Percentiles rank a stretch among this genome's conserved stretches.
phyloP scores from a whole-genome alignment of 1,140 invertebrate genomes.

The Prorops nasuta region DNA sequence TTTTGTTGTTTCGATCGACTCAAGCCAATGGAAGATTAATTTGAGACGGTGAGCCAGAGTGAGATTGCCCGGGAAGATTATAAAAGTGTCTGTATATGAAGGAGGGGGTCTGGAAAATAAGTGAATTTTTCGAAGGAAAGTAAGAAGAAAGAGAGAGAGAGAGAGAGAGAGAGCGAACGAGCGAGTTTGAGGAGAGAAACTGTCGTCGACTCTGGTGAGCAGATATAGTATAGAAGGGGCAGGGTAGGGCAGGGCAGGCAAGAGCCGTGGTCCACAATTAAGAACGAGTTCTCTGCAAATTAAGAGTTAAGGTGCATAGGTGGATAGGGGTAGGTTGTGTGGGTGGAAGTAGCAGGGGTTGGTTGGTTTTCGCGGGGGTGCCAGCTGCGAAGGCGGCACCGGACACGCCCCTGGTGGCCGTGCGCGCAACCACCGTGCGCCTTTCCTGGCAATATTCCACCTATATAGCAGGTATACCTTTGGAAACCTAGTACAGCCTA shows the following conservation, averaged over 20 bases:
- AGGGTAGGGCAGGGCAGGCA: conserved; percentile 25
- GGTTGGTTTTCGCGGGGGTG: conserved; percentile 36
- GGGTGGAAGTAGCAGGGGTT: conserved; percentile 21
- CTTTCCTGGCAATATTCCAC: conserved; percentile 40
- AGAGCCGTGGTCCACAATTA: conserved; percentile 39
- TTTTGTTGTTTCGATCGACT: no score
- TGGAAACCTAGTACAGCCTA: conserved; percentile 33
- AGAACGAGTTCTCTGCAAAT: conserved; percentile 39
- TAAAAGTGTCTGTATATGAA: no score
- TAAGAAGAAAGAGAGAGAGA: neutral
- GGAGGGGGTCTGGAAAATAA: no score
- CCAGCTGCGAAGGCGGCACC: conserved; percentile 44
- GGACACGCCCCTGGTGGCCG: conserved; percentile 48
- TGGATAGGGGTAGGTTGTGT: conserved; percentile 23
- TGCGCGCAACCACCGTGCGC: conserved; percentile 47
- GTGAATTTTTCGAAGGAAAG: neutral
- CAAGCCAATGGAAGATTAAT: no score
- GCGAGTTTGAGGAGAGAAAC: no score
- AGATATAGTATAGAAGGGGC: no score
- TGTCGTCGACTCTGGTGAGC: no score
- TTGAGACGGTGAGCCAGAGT: no score
- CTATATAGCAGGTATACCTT: conserved; percentile 37
- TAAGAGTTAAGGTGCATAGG: conserved; percentile 49
- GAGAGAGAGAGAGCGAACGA: no score
- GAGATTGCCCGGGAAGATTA: no score